phyloP scores from a whole-genome alignment of 2,113 vertebrate genomes.

The Cyphomyrus discorhynchus region DNA sequence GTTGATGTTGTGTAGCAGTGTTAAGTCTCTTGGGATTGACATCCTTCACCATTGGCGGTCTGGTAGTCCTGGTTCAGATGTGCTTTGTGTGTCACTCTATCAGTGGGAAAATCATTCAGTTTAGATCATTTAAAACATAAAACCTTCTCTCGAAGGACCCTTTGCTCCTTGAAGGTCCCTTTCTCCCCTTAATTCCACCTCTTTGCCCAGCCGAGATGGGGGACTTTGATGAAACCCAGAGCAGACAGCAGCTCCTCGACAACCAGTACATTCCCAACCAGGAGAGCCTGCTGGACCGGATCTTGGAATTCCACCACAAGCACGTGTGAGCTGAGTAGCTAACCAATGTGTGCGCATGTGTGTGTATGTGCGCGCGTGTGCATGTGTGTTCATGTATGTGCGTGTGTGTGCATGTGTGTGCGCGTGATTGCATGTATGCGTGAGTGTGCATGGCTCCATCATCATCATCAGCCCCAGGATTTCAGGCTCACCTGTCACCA shows the following conservation, averaged over 20 bases:
- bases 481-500: neutral
- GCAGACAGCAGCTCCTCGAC: slow-evolving; percentile 87
- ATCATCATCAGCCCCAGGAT: neutral
- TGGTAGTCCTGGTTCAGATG: neutral
- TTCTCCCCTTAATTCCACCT: neutral
- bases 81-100: neutral
- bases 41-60: neutral
- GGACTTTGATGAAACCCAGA: slow-evolving; percentile 89
- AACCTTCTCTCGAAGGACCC: neutral
- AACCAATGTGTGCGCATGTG: neutral
- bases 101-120: neutral
- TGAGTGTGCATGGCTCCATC: neutral
- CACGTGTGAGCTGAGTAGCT: slow-evolving; percentile 72
- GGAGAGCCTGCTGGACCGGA: slow-evolving; percentile 88
- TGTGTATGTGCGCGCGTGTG: accelerated
- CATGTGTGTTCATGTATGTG: neutral
- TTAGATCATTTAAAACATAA: neutral
- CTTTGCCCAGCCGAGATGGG: slow-evolving; percentile 83
- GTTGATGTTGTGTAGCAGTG: neutral
- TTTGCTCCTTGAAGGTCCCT: neutral
- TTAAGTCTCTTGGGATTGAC: neutral
- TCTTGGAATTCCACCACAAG: slow-evolving; percentile 87
- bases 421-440: neutral
- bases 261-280: slow-evolving; percentile 95
- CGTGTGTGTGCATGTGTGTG: neutral